Evolutionary conservation across 2,113 vertebrate species (phyloP).

Genomic region (Megalops atlanticus): DNA sequence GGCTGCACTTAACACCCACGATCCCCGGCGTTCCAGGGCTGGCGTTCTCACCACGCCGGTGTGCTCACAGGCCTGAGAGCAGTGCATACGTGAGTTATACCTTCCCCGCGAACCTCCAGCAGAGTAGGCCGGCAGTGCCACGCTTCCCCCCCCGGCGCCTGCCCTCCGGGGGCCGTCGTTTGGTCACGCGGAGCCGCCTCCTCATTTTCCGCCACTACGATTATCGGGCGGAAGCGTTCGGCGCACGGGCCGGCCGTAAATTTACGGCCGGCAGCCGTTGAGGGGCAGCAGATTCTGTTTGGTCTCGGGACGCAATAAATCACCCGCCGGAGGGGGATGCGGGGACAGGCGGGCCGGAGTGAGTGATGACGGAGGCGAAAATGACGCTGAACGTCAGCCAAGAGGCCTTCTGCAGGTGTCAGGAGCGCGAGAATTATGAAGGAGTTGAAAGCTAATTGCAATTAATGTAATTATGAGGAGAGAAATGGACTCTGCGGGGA

Average conservation of each 20-base stretch:
- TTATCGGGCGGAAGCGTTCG: background rate
- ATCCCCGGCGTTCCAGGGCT: background rate
- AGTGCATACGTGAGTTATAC: background rate
- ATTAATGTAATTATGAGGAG: conserved; percentile 52
- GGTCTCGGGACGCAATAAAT: conserved; percentile 26
- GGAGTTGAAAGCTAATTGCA: conserved; percentile 56
- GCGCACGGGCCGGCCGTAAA: background rate
- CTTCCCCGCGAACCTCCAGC: background rate
- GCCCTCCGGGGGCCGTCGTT: too few relatives aligned
- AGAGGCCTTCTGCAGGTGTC: conserved; percentile 44
- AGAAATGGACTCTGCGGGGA: conserved; percentile 42
- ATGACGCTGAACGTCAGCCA: conserved; percentile 42
- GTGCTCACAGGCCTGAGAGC: background rate
- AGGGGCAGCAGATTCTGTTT: background rate
- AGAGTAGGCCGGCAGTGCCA: too few relatives aligned
- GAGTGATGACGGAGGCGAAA: conserved; percentile 36
- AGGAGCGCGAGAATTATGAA: conserved; percentile 46
- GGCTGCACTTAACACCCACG: background rate
- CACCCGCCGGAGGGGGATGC: conserved; percentile 18
- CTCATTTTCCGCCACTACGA: background rate
- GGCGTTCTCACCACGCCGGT: background rate
- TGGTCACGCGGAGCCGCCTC: background rate
- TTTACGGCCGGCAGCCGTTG: background rate
- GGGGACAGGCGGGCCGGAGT: conserved; percentile 25
- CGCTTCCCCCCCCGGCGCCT: background rate